Conservation (phyloP, 1,140 invertebrate genomes). For the Drosophila sp. region DNA sequence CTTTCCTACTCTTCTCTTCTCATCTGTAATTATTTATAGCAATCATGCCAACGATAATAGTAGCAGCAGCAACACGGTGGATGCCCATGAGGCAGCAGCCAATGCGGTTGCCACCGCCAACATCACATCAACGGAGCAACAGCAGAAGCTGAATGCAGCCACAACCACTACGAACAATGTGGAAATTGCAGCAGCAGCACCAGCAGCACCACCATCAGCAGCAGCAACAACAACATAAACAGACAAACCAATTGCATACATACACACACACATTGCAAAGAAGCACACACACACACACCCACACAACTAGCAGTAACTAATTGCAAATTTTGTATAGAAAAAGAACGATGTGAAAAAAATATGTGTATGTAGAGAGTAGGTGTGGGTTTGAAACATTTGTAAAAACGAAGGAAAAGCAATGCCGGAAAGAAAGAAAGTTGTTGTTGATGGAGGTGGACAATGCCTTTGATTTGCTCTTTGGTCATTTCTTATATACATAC, state of each 20-base stretch:
- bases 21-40: slow-evolving; percentile 32
- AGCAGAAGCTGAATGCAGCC: slow-evolving; percentile 44
- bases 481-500: slow-evolving; percentile 51
- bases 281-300: slow-evolving; percentile 7
- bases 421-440: slow-evolving; percentile 26
- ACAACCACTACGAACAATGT: slow-evolving; percentile 52
- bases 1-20: neutral
- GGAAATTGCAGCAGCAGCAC: slow-evolving; percentile 65
- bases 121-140: slow-evolving; percentile 50
- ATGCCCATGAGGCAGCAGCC: slow-evolving; percentile 28
- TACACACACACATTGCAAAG: slow-evolving; percentile 25
- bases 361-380: slow-evolving; percentile 1
- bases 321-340: slow-evolving; percentile 10
- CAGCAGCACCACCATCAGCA: slow-evolving; percentile 60
- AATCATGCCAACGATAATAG: slow-evolving; percentile 71
- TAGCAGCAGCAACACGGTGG: slow-evolving; percentile 41
- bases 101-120: slow-evolving; percentile 29
- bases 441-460: slow-evolving; percentile 9
- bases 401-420: slow-evolving; percentile 43
- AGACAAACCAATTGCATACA: slow-evolving; percentile 22
- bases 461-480: slow-evolving; percentile 76
- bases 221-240: slow-evolving; percentile 70
- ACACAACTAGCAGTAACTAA: slow-evolving; percentile 30
- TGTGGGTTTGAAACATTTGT: slow-evolving; percentile 30
- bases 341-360: neutral